phyloP scores from a whole-genome alignment of 2,113 vertebrate species.

The Mustelus asterias region DNA sequence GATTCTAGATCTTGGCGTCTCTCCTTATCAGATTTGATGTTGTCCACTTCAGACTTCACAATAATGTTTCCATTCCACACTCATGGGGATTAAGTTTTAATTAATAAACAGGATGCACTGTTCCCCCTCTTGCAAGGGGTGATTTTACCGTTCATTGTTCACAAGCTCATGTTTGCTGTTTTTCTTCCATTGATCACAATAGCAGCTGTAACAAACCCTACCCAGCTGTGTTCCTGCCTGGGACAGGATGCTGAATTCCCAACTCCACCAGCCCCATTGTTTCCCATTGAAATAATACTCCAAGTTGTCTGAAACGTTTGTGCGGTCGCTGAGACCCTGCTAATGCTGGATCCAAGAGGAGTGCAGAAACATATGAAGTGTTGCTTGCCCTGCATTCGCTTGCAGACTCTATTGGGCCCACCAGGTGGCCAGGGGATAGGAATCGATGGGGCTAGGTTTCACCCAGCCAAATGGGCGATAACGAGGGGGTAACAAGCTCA shows the following conservation, averaged over 20 bases:
- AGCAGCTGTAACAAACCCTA: not conserved
- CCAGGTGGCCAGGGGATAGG: not conserved
- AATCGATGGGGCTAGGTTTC: not conserved
- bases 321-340: not conserved
- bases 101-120: slow-evolving; percentile 21
- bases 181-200: not conserved
- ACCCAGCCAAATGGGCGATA: not conserved
- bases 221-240: not conserved
- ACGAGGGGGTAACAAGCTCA: not conserved
- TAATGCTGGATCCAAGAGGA: not conserved
- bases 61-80: not conserved
- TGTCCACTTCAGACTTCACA: not conserved
- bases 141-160: slow-evolving; percentile 19
- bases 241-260: not conserved
- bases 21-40: not conserved
- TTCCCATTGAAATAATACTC: not conserved
- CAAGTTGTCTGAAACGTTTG: not conserved
- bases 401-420: not conserved
- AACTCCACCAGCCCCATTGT: not conserved
- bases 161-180: not conserved
- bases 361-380: not conserved
- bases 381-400: not conserved
- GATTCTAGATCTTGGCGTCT: not conserved
- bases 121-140: not conserved
- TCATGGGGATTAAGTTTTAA: not conserved